Evolutionary conservation across 2,888 invertebrate genomes (phyloP), one percentile per base, ranked within the genome.

Genomic region (Xestoiulus laeticollis): DNA sequence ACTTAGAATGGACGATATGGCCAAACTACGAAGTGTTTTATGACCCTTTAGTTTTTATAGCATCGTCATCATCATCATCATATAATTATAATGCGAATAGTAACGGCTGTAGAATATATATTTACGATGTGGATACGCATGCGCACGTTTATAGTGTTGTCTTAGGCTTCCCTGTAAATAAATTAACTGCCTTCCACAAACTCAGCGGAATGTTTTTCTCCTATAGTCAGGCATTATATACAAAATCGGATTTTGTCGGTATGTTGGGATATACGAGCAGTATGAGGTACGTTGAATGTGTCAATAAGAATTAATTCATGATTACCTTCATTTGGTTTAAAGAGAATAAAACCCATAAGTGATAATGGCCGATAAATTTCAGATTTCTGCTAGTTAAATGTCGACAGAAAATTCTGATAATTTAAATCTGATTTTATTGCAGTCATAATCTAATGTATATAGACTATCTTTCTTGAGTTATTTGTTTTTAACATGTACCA

Each of bases 201-300:
- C 16, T 78, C 78, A 78, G 30, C 12, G 78, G 30, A 78, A 78
- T 78, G 30, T 30, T 30, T 48, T 48, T 48, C 38, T 78, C 30
- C 78, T 48, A 68, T 1, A 16, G 78, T 32, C 78, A 78, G 30
- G 30, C 68, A 68, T 26, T 10, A n/a, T n/a, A n/a, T n/a, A 68
- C 22, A 30, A 30, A 22, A 8, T 78, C 1, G 14, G 26, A 78
- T 30, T 30, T 78, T 78, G 10, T 78, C 30, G 78, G 78, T 78
- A 78, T 78, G 78, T 78, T 78, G 78, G 78, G 78, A 78, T 32
- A 78, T 78, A 78, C 14, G 78, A 78, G 78, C 30, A 32, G 78
- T 30, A 78, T 30, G 30, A 32, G 30, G 30, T 78, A 26, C 78
- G 78, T 78, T 26, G 16, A n/a, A 78, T 30, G 12, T 26, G 12